phyloP scores from a whole-genome alignment of 2,113 vertebrate genomes.

The Phyllopteryx taeniolatus region DNA sequence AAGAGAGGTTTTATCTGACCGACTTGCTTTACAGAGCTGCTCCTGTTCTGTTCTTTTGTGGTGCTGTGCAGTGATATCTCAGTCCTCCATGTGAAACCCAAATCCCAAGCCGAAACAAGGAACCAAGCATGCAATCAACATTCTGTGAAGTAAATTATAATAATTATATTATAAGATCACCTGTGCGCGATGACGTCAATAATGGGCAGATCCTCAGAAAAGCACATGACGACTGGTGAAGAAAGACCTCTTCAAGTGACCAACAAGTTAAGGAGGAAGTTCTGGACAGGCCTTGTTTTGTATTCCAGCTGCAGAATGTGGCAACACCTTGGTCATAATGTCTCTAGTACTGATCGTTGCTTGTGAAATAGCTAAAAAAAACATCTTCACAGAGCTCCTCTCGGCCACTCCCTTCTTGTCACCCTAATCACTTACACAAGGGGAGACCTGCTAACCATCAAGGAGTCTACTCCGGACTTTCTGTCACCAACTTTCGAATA shows the following conservation, averaged over 20 bases:
- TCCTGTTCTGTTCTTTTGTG: too few species aligned
- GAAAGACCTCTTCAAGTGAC: slow-evolving; percentile 23
- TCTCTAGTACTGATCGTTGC: neutral
- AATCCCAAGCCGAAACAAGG: slow-evolving; percentile 1
- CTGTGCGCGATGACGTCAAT: neutral
- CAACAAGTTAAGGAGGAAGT: slow-evolving; percentile 1
- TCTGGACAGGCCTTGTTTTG: slow-evolving; percentile 1
- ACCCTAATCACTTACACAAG: too few species aligned
- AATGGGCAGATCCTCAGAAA: neutral
- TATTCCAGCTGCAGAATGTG: slow-evolving; percentile 21
- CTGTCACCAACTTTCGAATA: too few species aligned
- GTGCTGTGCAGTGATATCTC: too few species aligned
- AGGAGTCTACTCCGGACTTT: too few species aligned
- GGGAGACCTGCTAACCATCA: too few species aligned
- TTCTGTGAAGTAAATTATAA: neutral
- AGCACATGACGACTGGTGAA: slow-evolving; percentile 4
- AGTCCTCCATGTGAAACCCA: too few species aligned
- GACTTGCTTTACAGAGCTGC: too few species aligned
- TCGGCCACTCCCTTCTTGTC: neutral
- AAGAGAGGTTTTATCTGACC: too few species aligned
- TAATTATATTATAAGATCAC: neutral
- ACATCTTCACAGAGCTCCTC: neutral
- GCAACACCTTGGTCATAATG: slow-evolving; percentile 3
- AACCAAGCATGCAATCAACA: neutral
- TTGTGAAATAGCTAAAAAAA: neutral